These are phyloP conservation scores for Sicus ferrugineus DNA, from an alignment of 2,888 invertebrate species.

Conservation along the genomic window DNA sequence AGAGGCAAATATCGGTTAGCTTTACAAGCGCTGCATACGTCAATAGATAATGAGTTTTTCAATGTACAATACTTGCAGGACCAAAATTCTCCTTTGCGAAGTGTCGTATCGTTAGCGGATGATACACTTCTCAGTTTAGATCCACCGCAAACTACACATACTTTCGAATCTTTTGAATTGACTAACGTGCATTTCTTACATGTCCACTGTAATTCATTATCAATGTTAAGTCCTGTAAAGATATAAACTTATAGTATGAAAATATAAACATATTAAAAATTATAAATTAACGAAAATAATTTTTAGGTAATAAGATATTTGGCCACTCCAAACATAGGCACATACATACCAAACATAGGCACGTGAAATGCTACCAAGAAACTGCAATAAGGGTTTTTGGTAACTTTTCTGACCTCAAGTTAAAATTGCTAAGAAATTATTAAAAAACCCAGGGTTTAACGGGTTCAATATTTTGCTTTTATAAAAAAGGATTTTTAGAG, in stretches of 20 bases:
- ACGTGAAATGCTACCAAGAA: too few relatives aligned
- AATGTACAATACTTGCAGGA: conserved; percentile 83
- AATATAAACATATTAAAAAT: neutral
- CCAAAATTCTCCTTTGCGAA: conserved; percentile 79
- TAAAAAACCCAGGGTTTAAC: too few relatives aligned
- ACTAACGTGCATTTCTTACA: conserved; percentile 88
- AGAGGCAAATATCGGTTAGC: conserved; percentile 64
- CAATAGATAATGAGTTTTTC: conserved; percentile 76
- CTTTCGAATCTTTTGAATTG: conserved; percentile 74
- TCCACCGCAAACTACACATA: conserved; percentile 89
- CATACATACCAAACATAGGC: too few relatives aligned
- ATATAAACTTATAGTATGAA: neutral
- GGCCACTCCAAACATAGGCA: too few relatives aligned
- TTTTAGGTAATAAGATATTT: too few relatives aligned
- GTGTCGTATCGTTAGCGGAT: conserved; percentile 72
- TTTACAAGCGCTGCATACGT: conserved; percentile 80
- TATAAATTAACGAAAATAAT: too few relatives aligned
- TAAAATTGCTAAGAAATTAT: too few relatives aligned
- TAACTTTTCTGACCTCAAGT: too few relatives aligned
- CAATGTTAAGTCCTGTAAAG: neutral
- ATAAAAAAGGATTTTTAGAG: too few relatives aligned
- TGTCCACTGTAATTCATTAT: conserved; percentile 71
- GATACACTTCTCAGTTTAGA: conserved; percentile 77
- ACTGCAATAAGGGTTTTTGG: too few relatives aligned
- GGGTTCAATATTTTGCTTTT: too few relatives aligned